Conservation (phyloP, 2,797 vertebrate species). For the Acanthornis magna region DNA sequence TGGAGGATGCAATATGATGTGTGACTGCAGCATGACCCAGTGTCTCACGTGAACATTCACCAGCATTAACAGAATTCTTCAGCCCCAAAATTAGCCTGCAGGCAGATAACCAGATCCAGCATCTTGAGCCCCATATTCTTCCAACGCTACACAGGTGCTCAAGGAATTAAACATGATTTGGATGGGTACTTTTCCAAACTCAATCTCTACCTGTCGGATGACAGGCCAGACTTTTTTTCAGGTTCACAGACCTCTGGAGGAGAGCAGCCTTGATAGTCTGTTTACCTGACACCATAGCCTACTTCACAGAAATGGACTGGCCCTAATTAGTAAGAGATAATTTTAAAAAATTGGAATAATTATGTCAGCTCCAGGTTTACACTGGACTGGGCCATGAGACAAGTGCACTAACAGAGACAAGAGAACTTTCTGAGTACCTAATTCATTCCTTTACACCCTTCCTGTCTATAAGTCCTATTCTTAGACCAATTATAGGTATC, state of each 20-base stretch:
- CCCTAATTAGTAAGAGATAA: neutral
- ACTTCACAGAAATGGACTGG: neutral
- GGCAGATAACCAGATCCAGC: neutral
- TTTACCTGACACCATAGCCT: neutral
- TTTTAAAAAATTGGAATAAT: neutral
- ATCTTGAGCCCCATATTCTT: neutral
- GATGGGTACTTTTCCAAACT: neutral
- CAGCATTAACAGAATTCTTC: neutral
- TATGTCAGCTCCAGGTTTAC: neutral
- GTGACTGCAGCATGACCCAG: neutral
- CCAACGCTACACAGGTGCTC: neutral
- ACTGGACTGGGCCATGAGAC: neutral
- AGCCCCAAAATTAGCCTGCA: neutral
- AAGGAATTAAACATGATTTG: neutral
- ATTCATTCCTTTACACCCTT: neutral
- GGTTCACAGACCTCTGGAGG: neutral
- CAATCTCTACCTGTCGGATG: neutral
- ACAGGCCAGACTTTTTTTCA: neutral
- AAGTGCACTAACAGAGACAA: neutral
- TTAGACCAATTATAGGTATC: neutral
- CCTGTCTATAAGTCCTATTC: neutral
- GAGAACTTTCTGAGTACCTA: neutral
- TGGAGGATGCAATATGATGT: neutral
- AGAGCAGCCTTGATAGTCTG: neutral
- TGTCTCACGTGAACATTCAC: neutral